Conservation (phyloP, 2,797 vertebrate species). For the Phoxinus dragarum region DNA sequence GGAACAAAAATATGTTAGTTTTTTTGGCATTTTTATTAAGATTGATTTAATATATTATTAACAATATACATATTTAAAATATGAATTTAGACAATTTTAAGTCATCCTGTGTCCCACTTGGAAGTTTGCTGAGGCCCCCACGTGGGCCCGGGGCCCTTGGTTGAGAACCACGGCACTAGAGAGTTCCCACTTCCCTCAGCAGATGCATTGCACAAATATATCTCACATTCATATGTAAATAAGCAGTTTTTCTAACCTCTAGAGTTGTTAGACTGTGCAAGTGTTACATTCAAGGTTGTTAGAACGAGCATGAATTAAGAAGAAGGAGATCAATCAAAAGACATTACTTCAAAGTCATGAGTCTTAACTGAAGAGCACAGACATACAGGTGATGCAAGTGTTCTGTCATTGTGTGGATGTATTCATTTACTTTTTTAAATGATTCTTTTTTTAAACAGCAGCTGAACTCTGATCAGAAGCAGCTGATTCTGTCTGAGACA, state of each 20-base stretch:
- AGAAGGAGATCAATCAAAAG: neutral
- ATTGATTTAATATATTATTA: neutral
- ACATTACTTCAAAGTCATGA: constrained; percentile 9
- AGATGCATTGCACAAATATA: constrained; percentile 29
- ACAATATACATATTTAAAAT: neutral
- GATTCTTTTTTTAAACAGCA: constrained; percentile 71
- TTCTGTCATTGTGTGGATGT: neutral
- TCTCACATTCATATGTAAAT: constrained; percentile 43
- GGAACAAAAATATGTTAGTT: neutral
- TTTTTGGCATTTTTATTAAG: neutral
- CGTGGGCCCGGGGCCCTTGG: neutral
- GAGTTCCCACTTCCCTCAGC: constrained; percentile 45
- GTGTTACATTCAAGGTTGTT: neutral
- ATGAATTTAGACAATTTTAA: neutral
- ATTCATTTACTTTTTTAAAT: constrained; percentile 9
- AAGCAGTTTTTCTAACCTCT: constrained; percentile 43
- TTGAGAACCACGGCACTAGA: constrained; percentile 39
- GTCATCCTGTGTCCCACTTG: neutral
- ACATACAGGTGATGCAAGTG: constrained; percentile 29
- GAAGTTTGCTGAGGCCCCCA: neutral
- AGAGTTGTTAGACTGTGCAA: constrained; percentile 34
- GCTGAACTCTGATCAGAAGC: constrained; percentile 84
- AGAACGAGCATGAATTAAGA: neutral
- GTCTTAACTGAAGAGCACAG: neutral
- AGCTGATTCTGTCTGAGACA: constrained; percentile 87